Base-by-base conservation (phyloP, 2,888 invertebrate species). In the Euplexia lucipara region DNA sequence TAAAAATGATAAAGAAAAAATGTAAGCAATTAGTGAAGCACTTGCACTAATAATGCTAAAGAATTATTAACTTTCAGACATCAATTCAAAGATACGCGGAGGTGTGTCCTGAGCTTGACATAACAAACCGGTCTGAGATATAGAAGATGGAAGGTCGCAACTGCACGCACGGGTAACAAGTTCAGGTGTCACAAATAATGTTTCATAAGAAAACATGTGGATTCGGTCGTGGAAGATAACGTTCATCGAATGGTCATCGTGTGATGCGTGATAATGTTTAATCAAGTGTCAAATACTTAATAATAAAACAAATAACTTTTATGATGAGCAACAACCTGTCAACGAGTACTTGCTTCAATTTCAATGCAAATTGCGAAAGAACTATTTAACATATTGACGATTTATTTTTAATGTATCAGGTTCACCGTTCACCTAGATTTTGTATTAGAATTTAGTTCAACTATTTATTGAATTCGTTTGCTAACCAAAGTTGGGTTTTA, bases 251-350 rank as follows among this genome's bases (percentile, higher is more conserved):
- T 75, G 79, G 14, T 26, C 70, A 51, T 61, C 49, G 45, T 79
- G 57, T 75, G 79, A 75, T 69, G 60, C 60, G 66, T 53, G 66
- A 73, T 73, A 47, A 56, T 48, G 42, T 37, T 37, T 54, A 52
- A 72, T 59, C 49, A 47, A 73, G 66, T 57, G 67, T 78, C 74
- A 60, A 78, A 54, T 56, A 51, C 16, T 35, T 14, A 71, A 41
- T 32, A 70, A 74, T 68, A 47, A 75, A 47, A 70, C 32, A 56
- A 67, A 54, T 42, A 37, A 48, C 41, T 39, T 65, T 44, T 42
- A 30, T 26, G 26, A 51, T 52, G 30, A 47, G 20, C 8, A 35
- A 51, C 8, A 26, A 47, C 45, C 4, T 10, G 4, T 6, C 32
- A 22, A 9, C 26, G 10, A 3, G 18, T 14, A 1, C 32, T 10